These are phyloP conservation scores for Alectura lathami DNA, from an alignment of 2,113 vertebrate genomes.

Conservation along the genomic window DNA sequence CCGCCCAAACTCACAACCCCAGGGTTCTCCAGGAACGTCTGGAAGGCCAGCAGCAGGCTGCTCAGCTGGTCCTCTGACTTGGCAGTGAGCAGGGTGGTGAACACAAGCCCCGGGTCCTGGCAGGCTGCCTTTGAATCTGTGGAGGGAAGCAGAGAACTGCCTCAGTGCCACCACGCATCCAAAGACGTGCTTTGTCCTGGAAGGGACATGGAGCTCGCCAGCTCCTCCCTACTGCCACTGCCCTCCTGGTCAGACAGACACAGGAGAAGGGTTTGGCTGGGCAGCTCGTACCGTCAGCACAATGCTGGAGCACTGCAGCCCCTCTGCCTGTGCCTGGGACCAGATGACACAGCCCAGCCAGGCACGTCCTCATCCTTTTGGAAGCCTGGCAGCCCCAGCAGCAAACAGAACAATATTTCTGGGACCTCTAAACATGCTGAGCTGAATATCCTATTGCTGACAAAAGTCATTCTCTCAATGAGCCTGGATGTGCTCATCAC, in stretches of 20 bases:
- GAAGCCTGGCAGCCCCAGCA: not conserved
- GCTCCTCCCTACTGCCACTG: not conserved
- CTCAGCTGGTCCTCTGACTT: constrained; percentile 1
- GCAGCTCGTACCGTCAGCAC: not conserved
- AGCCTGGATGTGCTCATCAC: not conserved
- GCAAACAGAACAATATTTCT: not conserved
- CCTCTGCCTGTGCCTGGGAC: not conserved
- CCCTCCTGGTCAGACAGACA: not conserved
- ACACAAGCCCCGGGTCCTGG: not conserved
- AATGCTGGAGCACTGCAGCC: not conserved
- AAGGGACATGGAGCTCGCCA: not conserved
- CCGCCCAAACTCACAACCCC: not conserved
- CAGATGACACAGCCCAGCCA: not conserved
- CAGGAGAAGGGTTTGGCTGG: not conserved
- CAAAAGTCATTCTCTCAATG: not conserved
- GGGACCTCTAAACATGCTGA: not conserved
- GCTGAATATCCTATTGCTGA: not conserved
- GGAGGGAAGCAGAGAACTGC: not conserved
- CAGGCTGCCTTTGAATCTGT: not conserved
- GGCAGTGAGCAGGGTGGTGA: constrained; percentile 4
- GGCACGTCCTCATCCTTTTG: not conserved
- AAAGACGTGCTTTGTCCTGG: not conserved
- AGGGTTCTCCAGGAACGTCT: not conserved
- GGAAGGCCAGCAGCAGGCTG: not conserved
- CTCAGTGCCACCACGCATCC: not conserved